Percentiles rank a stretch among this genome's conserved stretches.
Evolutionary conservation across 1,140 invertebrate genomes (phyloP).

Genomic region (Thalassaphorura encarpata): DNA sequence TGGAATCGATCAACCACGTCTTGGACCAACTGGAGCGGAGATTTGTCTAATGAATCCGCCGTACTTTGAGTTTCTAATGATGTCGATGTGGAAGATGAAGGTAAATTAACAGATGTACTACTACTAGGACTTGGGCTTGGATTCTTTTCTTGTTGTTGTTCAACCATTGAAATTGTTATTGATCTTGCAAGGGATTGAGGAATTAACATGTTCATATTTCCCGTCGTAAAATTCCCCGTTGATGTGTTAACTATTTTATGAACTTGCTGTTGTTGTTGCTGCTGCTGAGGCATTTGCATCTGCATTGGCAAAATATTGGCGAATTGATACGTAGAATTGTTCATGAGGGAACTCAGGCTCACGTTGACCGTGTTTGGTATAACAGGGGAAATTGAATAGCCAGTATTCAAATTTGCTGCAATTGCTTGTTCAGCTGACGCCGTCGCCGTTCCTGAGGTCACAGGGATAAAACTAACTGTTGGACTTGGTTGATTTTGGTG

Average conservation of each 20-base stretch:
- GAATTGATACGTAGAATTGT: background rate
- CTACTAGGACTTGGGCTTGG: background rate
- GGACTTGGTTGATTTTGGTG: conserved; percentile 9
- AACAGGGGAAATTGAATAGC: conserved; percentile 26
- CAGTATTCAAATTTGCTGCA: conserved; percentile 12
- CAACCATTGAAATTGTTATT: background rate
- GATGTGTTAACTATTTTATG: no score
- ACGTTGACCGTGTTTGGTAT: conserved; percentile 1
- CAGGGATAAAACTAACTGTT: conserved; percentile 20
- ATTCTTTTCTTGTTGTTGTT: background rate
- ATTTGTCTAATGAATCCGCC: conserved; percentile 18
- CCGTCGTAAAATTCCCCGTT: no score
- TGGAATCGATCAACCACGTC: conserved; percentile 31
- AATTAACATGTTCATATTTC: background rate
- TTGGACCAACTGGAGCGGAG: conserved; percentile 30
- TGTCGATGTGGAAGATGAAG: background rate
- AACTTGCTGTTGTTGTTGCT: background rate
- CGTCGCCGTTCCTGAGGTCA: background rate
- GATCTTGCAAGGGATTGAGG: background rate
- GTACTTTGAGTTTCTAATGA: no score
- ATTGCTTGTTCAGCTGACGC: background rate
- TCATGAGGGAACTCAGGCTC: no score
- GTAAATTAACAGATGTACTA: background rate
- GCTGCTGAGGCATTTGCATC: background rate
- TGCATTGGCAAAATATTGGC: background rate